These are phyloP conservation scores for Propithecus deckenii DNA, from an alignment of 2,797 vertebrate species.

Conservation along the genomic window DNA sequence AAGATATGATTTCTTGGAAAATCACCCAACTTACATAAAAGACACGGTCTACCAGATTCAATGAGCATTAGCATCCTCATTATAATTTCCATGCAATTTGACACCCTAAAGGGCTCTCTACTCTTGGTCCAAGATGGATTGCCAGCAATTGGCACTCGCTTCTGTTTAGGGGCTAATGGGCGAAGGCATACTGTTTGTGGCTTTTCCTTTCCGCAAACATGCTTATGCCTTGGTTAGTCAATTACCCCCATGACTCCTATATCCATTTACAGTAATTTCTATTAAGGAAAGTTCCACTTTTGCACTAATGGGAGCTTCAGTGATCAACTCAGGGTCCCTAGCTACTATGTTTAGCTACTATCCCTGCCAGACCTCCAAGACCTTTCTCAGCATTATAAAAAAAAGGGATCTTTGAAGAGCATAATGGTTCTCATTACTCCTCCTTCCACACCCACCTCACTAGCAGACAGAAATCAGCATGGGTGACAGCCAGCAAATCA, in stretches of 20 bases:
- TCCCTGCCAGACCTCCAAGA: conserved; percentile 71
- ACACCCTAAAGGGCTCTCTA: conserved; percentile 50
- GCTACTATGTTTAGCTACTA: conserved; percentile 78
- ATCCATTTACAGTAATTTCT: conserved; percentile 85
- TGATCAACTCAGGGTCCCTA: conserved; percentile 80
- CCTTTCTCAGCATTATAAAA: conserved; percentile 58
- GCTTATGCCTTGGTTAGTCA: conserved; percentile 81
- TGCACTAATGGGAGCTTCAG: conserved; percentile 82
- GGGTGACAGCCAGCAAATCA: conserved; percentile 78
- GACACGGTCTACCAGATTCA: not conserved
- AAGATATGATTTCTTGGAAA: conserved; percentile 30
- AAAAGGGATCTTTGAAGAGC: conserved; percentile 78
- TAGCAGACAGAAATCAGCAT: conserved; percentile 77
- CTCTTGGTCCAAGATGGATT: conserved; percentile 41
- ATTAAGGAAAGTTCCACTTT: conserved; percentile 84
- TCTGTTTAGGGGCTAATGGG: conserved; percentile 79
- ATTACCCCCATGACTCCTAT: conserved; percentile 84
- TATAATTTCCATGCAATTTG: conserved; percentile 27
- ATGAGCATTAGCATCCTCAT: not conserved
- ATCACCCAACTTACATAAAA: conserved; percentile 35
- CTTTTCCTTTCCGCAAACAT: conserved; percentile 83
- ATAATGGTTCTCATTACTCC: conserved; percentile 61
- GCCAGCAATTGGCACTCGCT: conserved; percentile 70
- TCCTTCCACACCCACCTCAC: conserved; percentile 48
- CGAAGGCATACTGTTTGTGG: conserved; percentile 79